Evolutionary conservation across 2,797 vertebrate species (phyloP), one percentile per base, ranked within the genome.

Genomic region (Xerus rutilus): DNA sequence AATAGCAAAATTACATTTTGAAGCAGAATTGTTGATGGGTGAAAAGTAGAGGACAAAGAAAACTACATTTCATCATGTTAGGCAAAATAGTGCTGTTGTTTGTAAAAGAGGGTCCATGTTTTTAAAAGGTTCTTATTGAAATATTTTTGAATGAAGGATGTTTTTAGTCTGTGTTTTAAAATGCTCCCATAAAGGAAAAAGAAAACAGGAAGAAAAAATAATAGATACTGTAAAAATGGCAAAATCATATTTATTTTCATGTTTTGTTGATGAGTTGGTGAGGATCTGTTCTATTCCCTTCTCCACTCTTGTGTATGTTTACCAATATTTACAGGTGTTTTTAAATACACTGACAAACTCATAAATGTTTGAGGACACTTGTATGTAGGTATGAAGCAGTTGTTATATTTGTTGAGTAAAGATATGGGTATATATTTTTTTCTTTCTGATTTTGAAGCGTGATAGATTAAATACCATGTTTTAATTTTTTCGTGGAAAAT

Each of bases 401-500:
- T 94, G 21, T 47, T 12, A 12, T 69, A 74, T 57, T 59, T 89
- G 8, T 94, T 78, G 39, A 70, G 47, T 43, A 74, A 78, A 82
- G 3, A 67, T 35, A 67, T 1, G 3, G 6, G 0, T 32, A 52
- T 81, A 5, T 18, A 25, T 6, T 49, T 21, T 21, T 85, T 82
- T 64, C 69, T 45, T 95, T 96, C 39, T 32, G 11, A 59, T 84
- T 86, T 79, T 13, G 32, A 67, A 78, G 39, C 3, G 2, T 52
- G 32, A 54, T 62, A 7, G 45, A 23, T 35, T 94, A 86, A 74
- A 91, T 65, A 73, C 11, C 30, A 64, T 14, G 11, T 18, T 90
- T 89, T 54, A 69, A 11, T 47, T 96, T 97, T 78, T 47, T 69
- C 79, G 93, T 93, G 78, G 97, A 93, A 89, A 95, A 89, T 74